phyloP scores from a whole-genome alignment of 2,888 invertebrate species.

The Tetheella fluctuosa region DNA sequence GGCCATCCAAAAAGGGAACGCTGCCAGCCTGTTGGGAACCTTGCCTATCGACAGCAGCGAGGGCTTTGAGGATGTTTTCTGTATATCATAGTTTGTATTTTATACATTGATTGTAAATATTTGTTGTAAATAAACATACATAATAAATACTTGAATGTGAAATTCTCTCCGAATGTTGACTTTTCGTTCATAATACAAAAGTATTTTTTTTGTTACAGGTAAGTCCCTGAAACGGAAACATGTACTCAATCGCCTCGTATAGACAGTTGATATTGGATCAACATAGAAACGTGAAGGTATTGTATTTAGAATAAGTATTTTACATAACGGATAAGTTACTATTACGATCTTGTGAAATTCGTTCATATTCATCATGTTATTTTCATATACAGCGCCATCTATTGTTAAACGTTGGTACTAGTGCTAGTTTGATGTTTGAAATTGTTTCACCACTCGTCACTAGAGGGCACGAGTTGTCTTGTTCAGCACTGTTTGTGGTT shows the following conservation, averaged over 20 bases:
- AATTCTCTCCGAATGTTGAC: too few relatives aligned
- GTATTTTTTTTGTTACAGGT: constrained; percentile 40
- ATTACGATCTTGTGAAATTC: too few relatives aligned
- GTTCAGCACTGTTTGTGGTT: background rate
- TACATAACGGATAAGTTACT: background rate
- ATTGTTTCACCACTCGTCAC: constrained; percentile 35
- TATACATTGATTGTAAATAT: too few relatives aligned
- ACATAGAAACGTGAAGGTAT: background rate
- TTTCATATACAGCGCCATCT: constrained; percentile 53
- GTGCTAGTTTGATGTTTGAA: background rate
- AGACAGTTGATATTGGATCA: background rate
- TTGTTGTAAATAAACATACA: too few relatives aligned
- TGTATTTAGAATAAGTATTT: background rate
- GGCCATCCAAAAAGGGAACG: too few relatives aligned
- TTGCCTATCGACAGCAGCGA: too few relatives aligned
- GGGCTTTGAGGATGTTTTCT: too few relatives aligned
- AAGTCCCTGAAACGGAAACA: constrained; percentile 26
- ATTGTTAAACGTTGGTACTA: constrained; percentile 18
- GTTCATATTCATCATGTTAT: too few relatives aligned
- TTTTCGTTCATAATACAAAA: too few relatives aligned
- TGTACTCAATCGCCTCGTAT: background rate
- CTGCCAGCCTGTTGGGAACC: too few relatives aligned
- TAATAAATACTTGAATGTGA: too few relatives aligned
- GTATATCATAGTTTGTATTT: too few relatives aligned
- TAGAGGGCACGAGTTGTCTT: constrained; percentile 33